These are phyloP conservation scores for Nephrotoma appendiculata DNA, from an alignment of 2,888 invertebrate genomes.

Conservation along the genomic window DNA sequence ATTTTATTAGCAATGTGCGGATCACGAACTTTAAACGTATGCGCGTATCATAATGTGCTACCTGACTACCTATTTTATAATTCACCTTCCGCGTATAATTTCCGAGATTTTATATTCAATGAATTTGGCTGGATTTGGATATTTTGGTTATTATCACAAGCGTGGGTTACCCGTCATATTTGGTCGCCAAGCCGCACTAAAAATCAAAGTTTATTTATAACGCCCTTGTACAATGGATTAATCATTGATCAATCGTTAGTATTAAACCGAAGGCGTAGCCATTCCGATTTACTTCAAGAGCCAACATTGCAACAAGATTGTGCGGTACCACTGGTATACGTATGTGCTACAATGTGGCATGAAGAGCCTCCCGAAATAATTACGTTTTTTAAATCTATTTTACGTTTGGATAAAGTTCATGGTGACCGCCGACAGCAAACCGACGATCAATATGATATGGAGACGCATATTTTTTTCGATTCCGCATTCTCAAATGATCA, in stretches of 20 bases:
- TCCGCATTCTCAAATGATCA: constrained; percentile 64
- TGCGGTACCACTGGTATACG: constrained; percentile 23
- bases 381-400: constrained; percentile 76
- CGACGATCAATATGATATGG: constrained; percentile 72
- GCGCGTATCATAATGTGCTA: constrained; percentile 48
- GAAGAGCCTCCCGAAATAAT: constrained; percentile 83
- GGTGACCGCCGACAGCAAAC: constrained; percentile 61
- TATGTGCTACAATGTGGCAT: constrained; percentile 92
- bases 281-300: constrained; percentile 7
- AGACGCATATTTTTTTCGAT: constrained; percentile 75
- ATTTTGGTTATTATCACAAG: constrained; percentile 66
- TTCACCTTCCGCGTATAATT: constrained; percentile 45
- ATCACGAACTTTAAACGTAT: constrained; percentile 46
- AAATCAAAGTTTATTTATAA: constrained; percentile 68
- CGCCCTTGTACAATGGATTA: constrained; percentile 69
- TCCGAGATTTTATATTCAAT: constrained; percentile 40
- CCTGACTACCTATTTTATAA: constrained; percentile 79
- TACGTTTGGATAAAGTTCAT: constrained; percentile 81
- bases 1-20: constrained; percentile 52
- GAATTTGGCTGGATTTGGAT: constrained; percentile 68
- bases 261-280: constrained; percentile 61
- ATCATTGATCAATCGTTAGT: constrained; percentile 74
- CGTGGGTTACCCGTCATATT: constrained; percentile 74
- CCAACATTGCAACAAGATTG: background rate
- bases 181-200: constrained; percentile 75